A percentile compares a stretch with the other conserved stretches of the same genome.
These are phyloP conservation scores for Drosophila nebulosa DNA, from an alignment of 1,140 invertebrate genomes.

Conservation along the genomic window DNA sequence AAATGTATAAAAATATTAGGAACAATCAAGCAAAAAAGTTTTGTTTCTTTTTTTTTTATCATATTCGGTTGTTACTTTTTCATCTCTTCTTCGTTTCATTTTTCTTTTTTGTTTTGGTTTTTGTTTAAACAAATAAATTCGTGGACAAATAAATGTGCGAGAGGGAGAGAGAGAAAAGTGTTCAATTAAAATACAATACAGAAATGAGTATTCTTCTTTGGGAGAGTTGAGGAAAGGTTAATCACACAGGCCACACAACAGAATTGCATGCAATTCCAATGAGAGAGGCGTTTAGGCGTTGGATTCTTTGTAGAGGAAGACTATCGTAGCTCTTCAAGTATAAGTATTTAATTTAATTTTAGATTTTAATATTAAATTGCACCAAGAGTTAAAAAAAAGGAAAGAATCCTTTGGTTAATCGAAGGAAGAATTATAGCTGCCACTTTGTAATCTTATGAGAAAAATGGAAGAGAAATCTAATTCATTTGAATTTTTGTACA, in stretches of 20 bases:
- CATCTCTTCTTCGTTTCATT: too few relatives aligned
- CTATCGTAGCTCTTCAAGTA: too few relatives aligned
- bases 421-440: too few relatives aligned
- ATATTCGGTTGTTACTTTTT: not conserved
- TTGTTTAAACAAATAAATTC: conserved; percentile 48
- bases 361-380: too few relatives aligned
- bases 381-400: too few relatives aligned
- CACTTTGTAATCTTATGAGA: too few relatives aligned
- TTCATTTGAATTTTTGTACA: too few relatives aligned
- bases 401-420: too few relatives aligned
- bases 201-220: conserved; percentile 76
- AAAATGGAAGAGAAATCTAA: too few relatives aligned
- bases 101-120: not conserved
- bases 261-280: not conserved
- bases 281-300: not conserved
- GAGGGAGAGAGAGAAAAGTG: not conserved
- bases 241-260: not conserved
- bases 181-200: conserved; percentile 35
- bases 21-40: conserved; percentile 52
- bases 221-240: conserved; percentile 17
- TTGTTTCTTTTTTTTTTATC: not conserved
- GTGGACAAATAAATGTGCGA: conserved; percentile 37
- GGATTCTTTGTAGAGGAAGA: too few relatives aligned
- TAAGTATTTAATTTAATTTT: too few relatives aligned
- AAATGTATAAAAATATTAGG: conserved; percentile 40